Base-by-base conservation (phyloP, 2,888 invertebrate genomes). In the Abscondita cerata region DNA sequence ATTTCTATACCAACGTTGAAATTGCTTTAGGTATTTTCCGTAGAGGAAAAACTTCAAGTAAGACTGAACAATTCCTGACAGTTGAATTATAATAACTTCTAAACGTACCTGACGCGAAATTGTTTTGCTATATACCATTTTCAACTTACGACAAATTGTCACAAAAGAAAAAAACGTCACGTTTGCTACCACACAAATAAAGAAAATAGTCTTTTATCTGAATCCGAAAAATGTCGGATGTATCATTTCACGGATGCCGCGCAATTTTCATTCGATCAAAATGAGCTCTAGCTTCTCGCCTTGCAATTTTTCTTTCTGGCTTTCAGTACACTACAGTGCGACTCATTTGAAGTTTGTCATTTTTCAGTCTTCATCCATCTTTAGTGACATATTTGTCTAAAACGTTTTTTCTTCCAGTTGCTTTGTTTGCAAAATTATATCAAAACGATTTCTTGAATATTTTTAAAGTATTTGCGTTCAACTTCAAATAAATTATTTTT, bases 261-360 rank as follows among this genome's bases (percentile, higher is more conserved):
- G 74, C 77, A 77, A 77, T 77, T 77, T 74, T 75, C 76, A 74
- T 76, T 76, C 76, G 74, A 76, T 76, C 76, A 76, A 75, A 75
- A 73, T 69, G 72, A 69, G 69, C 65, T 61, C 67, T 70, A 72
- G 70, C 72, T 73, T 72, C 62, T 70, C 69, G 72, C 68, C 73
- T 68, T 68, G 70, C 69, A 68, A 69, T 70, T 67, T 66, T 66
- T 67, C 65, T 62, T 67, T 61, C 36, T 52, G 38, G 52, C 65
- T 63, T 66, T 69, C 68, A 67, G 72, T 68, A 65, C 62, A 57
- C 57, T 65, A 38, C 62, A 68, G 65, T 16, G 44, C 16, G 44
- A 18, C 66, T 68, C 68, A 68, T 68, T 68, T 56, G 66, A 57
- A 67, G 67, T 72, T 72, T 73, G 72, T 73, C 73, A 73, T 72